Base-by-base conservation (phyloP, 2,888 invertebrate genomes). In the Coelopa pilipes region DNA sequence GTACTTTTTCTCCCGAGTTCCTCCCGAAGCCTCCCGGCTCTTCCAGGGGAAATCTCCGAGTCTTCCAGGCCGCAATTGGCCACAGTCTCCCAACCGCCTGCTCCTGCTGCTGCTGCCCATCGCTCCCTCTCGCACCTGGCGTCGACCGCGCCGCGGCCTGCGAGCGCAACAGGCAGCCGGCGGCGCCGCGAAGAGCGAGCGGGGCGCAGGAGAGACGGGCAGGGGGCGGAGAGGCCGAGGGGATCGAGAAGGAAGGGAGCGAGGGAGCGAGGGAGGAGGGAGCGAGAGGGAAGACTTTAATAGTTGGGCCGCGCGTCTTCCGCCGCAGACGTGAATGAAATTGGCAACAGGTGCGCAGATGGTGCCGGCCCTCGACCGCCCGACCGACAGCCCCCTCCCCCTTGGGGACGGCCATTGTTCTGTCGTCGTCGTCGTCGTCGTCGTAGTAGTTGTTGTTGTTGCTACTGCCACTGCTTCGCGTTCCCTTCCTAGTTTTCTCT, bases 271-370 rank as follows among this genome's bases (percentile, higher is more conserved):
- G 24, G 21, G 24, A 53, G 50, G 24, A 50, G n/a, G 15, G 24
- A 11, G 19, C 13, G 5, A 21, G n/a, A 46, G n/a, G 13, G 19
- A 53, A 66, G 12, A 59, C 69, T 69, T 57, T 59, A 49, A 66
- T 66, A 66, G 55, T 69, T 59, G 47, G 46, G 47, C 12, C 47
- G 17, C 13, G 46, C 34, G 34, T 34, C 7, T 46, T 15, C 34
- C 63, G 45, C 49, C 49, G 10, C 49, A 65, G 65, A 72, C 65
- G 68, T 75, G 76, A 75, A 74, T 73, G 75, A 76, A 76, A 73
- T 73, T 73, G 70, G 74, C 74, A 76, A 76, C 76, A 76, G 76
- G 76, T 76, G 76, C 73, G 63, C 76, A 75, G 62, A 34, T 59
- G 65, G 62, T 45, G 50, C n/a, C n/a, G n/a, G n/a, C 55, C 50